Base-by-base conservation (phyloP, 1,140 invertebrate genomes). In the Euura saliciscinereae region DNA sequence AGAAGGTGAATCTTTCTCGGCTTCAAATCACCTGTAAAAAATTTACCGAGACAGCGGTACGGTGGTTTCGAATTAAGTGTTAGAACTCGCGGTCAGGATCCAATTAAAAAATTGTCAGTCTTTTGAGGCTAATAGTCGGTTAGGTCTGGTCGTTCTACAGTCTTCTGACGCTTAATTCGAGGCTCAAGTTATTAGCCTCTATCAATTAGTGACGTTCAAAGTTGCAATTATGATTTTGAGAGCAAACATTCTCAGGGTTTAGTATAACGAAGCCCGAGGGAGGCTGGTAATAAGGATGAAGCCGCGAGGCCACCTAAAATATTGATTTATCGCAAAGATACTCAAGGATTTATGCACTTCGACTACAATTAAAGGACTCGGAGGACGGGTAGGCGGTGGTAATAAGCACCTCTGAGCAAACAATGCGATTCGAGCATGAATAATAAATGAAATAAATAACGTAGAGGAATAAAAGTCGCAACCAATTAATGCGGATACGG, bases 261-360 rank as follows among this genome's bases (percentile, higher is more conserved):
- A 65, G 67, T 69, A 73, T 69, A 73, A 66, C 66, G 66, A 28
- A 28, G 28, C 28, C 28, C 28, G 28, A 28, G 75, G 76, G 59
- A 45, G 45, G 45, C 69, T 71, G 44, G 42, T 44, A 43, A 68
- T 44, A 43, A 68, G n/a, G 51, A 43, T 70, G 42, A 46, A 43
- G 64, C 8, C 44, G 42, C 7, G 28, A 42, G 43, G n/a, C 43
- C 70, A 69, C 74, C 76, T 76, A 65, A 78, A 79, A 79, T 28
- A 81, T 78, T 82, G 77, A 82, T 81, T 82, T 80, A 81, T 79
- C 74, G 73, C 43, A 46, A 70, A 74, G 76, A 77, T 77, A 69
- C 72, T 70, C 65, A 64, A 73, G 51, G 73, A 81, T 81, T 81
- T 80, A 78, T 81, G 77, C 71, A 74, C 70, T 73, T 73, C 68